phyloP scores from a whole-genome alignment of 2,113 vertebrate genomes.

The Muntiacus muntjak region DNA sequence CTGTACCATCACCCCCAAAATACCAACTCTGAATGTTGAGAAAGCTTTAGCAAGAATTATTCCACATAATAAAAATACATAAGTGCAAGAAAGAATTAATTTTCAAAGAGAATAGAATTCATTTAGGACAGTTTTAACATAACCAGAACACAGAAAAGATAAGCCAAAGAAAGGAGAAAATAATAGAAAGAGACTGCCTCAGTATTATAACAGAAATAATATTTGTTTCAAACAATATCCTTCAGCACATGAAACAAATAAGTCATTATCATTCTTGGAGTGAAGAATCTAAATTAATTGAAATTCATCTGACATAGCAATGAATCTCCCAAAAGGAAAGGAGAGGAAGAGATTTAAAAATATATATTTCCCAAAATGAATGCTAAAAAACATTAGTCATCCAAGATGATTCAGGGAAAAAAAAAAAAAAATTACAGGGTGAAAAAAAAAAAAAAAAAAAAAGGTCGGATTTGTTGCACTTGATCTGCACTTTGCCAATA shows the following conservation, averaged over 20 bases:
- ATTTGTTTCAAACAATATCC: background rate
- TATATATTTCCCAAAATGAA: background rate
- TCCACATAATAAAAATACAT: background rate
- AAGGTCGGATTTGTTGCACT: background rate
- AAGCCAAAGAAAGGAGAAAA: background rate
- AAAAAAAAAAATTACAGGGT: background rate
- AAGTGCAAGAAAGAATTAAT: background rate
- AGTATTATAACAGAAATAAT: background rate
- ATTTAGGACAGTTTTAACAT: conserved; percentile 2
- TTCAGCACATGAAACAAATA: background rate
- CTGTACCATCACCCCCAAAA: background rate
- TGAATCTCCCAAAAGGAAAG: background rate
- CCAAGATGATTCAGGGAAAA: background rate
- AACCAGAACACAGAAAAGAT: background rate
- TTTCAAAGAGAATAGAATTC: background rate
- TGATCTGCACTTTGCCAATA: background rate
- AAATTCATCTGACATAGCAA: background rate
- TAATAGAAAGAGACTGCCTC: background rate
- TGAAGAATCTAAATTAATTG: background rate
- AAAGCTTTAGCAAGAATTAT: background rate
- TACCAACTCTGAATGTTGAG: background rate
- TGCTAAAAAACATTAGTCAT: background rate
- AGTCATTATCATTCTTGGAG: background rate
- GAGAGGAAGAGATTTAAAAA: background rate
- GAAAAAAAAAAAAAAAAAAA: background rate